These are phyloP conservation scores for Alloscopus bannaensis DNA, from an alignment of 2,888 invertebrate species.

Conservation along the genomic window DNA sequence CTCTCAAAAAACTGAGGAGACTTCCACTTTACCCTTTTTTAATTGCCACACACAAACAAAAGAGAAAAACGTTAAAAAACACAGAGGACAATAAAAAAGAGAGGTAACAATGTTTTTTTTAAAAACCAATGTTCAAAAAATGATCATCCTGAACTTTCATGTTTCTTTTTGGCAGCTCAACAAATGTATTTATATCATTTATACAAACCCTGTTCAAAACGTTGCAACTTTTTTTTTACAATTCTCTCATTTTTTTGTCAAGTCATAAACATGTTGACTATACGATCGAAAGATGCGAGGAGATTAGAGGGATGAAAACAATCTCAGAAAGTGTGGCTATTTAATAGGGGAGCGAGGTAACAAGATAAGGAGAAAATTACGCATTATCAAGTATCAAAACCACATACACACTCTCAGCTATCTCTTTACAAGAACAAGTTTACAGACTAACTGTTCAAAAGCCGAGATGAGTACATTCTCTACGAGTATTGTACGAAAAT, in stretches of 20 bases:
- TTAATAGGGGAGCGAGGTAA: slow-evolving; percentile 45
- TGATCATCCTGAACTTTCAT: not conserved
- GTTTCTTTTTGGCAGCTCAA: no score
- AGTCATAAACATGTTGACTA: slow-evolving; percentile 52
- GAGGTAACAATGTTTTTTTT: not conserved
- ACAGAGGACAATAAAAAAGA: no score
- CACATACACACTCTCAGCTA: no score
- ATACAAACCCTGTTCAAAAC: no score
- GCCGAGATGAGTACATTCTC: no score
- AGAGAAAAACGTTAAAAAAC: slow-evolving; percentile 7
- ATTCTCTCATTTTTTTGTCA: slow-evolving; percentile 32
- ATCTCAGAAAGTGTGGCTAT: slow-evolving; percentile 48
- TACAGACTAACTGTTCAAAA: slow-evolving; percentile 4
- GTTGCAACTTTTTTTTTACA: no score
- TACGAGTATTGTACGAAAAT: not conserved
- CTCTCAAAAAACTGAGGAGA: slow-evolving; percentile 24
- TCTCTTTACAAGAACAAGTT: no score
- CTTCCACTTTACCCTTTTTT: slow-evolving; percentile 29
- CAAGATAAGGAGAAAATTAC: slow-evolving; percentile 51
- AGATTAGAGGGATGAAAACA: slow-evolving; percentile 14
- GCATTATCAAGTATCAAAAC: slow-evolving; percentile 53
- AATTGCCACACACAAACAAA: slow-evolving; percentile 60
- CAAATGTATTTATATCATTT: no score
- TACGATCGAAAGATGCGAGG: slow-evolving; percentile 9
- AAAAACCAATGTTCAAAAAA: slow-evolving; percentile 32